A percentile compares a stretch with the other conserved stretches of the same genome.
Evolutionary conservation across 1,140 invertebrate genomes (phyloP).

Genomic region (Hyposmocoma kahamanoa): DNA sequence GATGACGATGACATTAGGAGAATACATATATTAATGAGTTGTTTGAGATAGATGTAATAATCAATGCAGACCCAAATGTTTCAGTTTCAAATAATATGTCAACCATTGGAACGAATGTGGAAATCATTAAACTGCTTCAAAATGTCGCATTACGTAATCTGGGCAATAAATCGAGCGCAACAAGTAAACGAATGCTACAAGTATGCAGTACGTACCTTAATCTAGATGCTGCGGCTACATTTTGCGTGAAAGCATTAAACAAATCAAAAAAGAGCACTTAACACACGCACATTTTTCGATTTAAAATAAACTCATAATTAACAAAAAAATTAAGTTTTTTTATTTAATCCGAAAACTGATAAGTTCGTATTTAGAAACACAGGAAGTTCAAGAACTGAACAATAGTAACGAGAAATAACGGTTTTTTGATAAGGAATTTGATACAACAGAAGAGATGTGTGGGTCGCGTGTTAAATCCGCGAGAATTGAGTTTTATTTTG

Average conservation of each 20-base stretch:
- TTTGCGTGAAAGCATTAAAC: conserved; percentile 33
- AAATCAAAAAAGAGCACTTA: conserved; percentile 25
- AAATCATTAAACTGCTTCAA: conserved; percentile 12
- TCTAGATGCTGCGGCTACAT: conserved; percentile 34
- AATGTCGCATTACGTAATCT: conserved; percentile 51
- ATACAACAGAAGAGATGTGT: background rate
- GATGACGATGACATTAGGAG: too few relatives aligned
- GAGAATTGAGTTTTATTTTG: conserved; percentile 52
- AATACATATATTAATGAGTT: too few relatives aligned
- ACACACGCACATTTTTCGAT: conserved; percentile 19
- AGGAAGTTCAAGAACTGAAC: conserved; percentile 1
- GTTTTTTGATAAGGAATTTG: background rate
- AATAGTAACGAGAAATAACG: background rate
- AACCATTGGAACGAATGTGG: too few relatives aligned
- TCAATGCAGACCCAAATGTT: too few relatives aligned
- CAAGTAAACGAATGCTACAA: conserved; percentile 48
- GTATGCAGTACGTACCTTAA: conserved; percentile 32
- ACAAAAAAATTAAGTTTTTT: conserved; percentile 6
- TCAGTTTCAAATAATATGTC: too few relatives aligned
- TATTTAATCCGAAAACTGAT: background rate
- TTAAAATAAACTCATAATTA: conserved; percentile 15
- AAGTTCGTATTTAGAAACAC: background rate
- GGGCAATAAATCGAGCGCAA: conserved; percentile 38
- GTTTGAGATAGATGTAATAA: too few relatives aligned
- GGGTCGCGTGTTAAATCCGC: conserved; percentile 24